Conservation (phyloP, 2,797 vertebrate genomes). For the Halcyon badia region DNA sequence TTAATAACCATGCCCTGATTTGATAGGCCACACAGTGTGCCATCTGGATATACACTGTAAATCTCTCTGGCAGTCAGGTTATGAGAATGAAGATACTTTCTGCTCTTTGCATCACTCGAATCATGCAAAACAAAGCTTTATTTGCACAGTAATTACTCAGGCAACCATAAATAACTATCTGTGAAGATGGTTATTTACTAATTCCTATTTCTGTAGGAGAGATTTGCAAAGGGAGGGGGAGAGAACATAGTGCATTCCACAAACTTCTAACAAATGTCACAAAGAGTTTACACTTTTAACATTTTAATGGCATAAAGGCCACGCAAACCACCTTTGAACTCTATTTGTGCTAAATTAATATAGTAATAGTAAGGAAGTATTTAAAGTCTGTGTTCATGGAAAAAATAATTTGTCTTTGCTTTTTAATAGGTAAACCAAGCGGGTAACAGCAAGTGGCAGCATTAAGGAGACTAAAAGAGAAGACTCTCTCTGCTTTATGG, state of each 20-base stretch:
- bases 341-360: slow-evolving; percentile 45
- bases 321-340: slow-evolving; percentile 21
- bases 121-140: slow-evolving; percentile 17
- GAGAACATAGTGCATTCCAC: background rate
- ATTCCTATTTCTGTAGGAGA: background rate
- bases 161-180: background rate
- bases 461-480: background rate
- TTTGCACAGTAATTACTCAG: slow-evolving; percentile 18
- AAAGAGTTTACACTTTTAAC: background rate
- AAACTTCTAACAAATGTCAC: background rate
- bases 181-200: background rate
- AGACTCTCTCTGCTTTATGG: background rate
- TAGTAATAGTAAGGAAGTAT: slow-evolving; percentile 23
- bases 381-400: slow-evolving; percentile 33
- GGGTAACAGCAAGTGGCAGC: background rate
- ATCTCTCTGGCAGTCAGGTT: background rate
- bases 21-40: background rate
- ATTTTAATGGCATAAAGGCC: background rate
- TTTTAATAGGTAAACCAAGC: background rate
- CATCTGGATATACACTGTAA: slow-evolving; percentile 1
- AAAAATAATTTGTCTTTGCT: background rate
- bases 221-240: background rate
- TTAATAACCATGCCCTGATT: slow-evolving; percentile 20
- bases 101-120: background rate
- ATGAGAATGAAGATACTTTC: background rate